These are phyloP conservation scores for Salpingus planirostris DNA, from an alignment of 2,888 invertebrate genomes.

Conservation along the genomic window DNA sequence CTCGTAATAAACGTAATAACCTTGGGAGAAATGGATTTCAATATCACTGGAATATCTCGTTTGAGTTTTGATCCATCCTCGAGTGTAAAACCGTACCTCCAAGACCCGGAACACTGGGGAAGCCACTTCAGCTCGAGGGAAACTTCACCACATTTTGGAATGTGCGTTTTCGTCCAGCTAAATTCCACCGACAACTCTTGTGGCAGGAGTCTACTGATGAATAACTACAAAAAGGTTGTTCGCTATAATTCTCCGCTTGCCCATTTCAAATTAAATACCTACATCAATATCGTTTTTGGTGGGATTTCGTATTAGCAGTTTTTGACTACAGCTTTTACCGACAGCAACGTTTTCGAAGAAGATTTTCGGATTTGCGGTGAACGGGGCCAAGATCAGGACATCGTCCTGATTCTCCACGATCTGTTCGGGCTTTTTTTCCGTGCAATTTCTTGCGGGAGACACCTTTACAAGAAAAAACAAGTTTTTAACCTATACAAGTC, in stretches of 20 bases:
- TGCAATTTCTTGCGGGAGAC: conserved; percentile 5
- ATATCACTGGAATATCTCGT: conserved; percentile 56
- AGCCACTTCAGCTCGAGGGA: conserved; percentile 55
- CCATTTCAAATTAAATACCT: conserved; percentile 25
- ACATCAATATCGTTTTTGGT: conserved; percentile 41
- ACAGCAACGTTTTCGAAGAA: conserved; percentile 58
- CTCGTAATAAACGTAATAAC: no score
- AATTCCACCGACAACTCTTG: conserved; percentile 50
- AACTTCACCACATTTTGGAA: conserved; percentile 49
- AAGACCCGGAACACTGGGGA: conserved; percentile 50
- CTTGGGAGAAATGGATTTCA: conserved; percentile 46
- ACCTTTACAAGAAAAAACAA: no score
- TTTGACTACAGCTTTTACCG: conserved; percentile 46
- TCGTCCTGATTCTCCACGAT: conserved; percentile 28
- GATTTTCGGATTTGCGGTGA: conserved; percentile 56
- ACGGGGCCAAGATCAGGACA: conserved; percentile 54
- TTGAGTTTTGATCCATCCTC: conserved; percentile 54
- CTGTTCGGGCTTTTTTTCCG: conserved; percentile 1
- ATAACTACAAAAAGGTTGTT: no score
- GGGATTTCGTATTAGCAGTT: conserved; percentile 53
- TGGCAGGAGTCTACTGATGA: conserved; percentile 30
- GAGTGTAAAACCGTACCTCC: conserved; percentile 53
- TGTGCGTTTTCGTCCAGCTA: conserved; percentile 46
- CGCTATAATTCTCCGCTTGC: background rate
- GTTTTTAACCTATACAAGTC: background rate